Evolutionary conservation across 2,888 invertebrate species (phyloP), one percentile per base, ranked within the genome.

Genomic region (Agelastica alni): DNA sequence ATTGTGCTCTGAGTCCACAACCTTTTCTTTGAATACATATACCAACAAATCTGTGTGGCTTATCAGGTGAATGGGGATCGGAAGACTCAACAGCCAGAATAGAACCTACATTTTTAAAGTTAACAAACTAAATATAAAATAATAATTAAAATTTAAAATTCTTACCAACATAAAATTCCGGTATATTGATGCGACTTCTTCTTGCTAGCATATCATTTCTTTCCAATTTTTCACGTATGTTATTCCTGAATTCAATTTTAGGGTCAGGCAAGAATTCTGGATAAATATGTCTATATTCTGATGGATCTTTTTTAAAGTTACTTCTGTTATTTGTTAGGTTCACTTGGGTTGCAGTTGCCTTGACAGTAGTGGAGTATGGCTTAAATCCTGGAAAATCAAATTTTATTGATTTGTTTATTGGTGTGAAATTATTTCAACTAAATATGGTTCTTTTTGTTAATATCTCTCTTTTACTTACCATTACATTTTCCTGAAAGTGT

Each of bases 151-250:
- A 2, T 31, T n/a, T 4, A 4, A 17, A 20, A 17, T 39, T 18
- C 7, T 75, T 74, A 89, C 92, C 98, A 69, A 97, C 96, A 81
- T 97, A 99, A 80, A 99, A 99, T 75, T 98, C 97, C 0, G 99
- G 98, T 60, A 99, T 89, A 71, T 92, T 89, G 59, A 99, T 82
- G 58, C 88, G 81, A 44, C 77, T 79, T 64, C 96, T 81, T 53
- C 99, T 81, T 53, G 86, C 85, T 20, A 98, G 72, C 98, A 99
- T 98, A 74, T 99, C 99, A 57, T 81, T 78, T 55, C 98, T 82
- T 72, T 98, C 97, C 10, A 99, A 76, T 73, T 88, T 91, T 74
- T 99, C 98, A 49, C 89, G 80, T 0, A 95, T 75, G 6, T 79
- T 71, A 77, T 98, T 94, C 53, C 97, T 82, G 78, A 84, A 87